phyloP scores from a whole-genome alignment of 2,113 vertebrate genomes.

The Entomyzon cyanotis region DNA sequence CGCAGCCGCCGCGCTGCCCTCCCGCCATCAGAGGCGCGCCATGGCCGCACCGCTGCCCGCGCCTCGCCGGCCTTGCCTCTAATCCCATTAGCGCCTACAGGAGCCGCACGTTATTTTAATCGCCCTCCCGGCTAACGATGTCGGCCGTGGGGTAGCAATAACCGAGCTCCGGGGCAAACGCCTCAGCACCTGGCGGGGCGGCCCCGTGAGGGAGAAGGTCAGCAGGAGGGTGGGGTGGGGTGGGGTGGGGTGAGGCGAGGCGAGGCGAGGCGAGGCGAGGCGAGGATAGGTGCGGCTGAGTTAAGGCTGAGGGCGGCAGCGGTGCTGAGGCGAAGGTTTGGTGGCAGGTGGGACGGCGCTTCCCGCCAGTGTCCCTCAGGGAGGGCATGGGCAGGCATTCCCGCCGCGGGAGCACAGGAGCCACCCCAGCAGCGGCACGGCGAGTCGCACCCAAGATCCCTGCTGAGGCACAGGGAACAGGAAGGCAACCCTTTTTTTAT shows the following conservation, averaged over 20 bases:
- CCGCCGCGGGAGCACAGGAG: neutral
- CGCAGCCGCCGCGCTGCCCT: slow-evolving; percentile 17
- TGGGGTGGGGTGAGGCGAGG: neutral
- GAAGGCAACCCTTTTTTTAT: no score
- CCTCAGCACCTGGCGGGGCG: neutral
- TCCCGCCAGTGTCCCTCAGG: neutral
- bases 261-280: neutral
- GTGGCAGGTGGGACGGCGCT: neutral
- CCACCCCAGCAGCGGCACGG: neutral
- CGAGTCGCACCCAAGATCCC: neutral
- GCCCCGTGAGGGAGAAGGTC: neutral
- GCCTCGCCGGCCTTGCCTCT: slow-evolving; percentile 7
- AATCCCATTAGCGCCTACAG: slow-evolving; percentile 83
- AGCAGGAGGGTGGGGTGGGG: neutral
- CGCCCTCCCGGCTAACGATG: neutral
- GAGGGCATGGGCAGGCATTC: neutral
- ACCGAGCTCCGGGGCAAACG: neutral
- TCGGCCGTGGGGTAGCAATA: neutral
- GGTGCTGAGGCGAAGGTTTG: neutral
- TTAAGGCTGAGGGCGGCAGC: neutral
- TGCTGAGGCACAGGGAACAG: neutral
- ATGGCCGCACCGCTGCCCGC: neutral
- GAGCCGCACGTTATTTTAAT: slow-evolving; percentile 8
- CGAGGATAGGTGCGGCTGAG: neutral
- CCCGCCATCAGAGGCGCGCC: slow-evolving; percentile 41